phyloP scores from a whole-genome alignment of 53 echinoderm and acorn worm genomes.

The Luidia sarsii region DNA sequence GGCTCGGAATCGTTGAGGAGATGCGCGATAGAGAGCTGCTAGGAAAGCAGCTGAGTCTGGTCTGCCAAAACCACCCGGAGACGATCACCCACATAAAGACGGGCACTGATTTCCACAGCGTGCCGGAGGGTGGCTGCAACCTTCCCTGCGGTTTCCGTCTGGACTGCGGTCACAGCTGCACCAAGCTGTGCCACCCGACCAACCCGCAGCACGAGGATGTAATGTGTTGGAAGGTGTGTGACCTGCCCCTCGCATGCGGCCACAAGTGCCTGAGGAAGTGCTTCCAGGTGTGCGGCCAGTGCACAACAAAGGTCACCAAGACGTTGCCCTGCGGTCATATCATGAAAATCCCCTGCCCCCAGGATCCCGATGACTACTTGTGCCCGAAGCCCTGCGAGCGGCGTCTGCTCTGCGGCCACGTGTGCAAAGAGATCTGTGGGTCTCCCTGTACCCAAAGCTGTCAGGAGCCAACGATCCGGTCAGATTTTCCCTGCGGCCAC shows the following conservation, averaged over 20 bases:
- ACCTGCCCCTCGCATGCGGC: constrained; percentile 29
- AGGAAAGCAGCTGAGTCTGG: constrained; percentile 42
- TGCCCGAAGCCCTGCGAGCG: constrained; percentile 62
- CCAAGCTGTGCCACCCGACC: constrained; percentile 57
- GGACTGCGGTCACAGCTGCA: constrained; percentile 69
- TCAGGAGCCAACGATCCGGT: constrained; percentile 30
- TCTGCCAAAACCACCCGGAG: constrained; percentile 76
- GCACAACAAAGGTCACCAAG: constrained; percentile 54
- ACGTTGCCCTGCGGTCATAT: constrained; percentile 64
- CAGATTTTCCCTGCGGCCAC: constrained; percentile 71
- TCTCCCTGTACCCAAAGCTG: constrained; percentile 10
- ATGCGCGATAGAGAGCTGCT: constrained; percentile 28
- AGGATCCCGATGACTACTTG: constrained; percentile 22
- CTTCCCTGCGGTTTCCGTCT: constrained; percentile 48
- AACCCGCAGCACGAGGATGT: constrained; percentile 63
- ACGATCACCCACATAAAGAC: constrained; percentile 12
- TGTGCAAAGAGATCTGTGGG: constrained; percentile 56
- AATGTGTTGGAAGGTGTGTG: constrained; percentile 67
- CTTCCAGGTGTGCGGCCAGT: constrained; percentile 68
- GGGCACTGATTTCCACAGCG: constrained; percentile 48
- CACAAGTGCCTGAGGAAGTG: constrained; percentile 73
- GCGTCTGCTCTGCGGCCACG: constrained; percentile 48
- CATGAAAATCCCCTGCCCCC: constrained; percentile 51
- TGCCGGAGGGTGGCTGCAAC: constrained; percentile 64
- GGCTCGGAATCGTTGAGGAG: constrained; percentile 61